Evolutionary conservation across 2,888 invertebrate species (phyloP), one percentile per base, ranked within the genome.

Genomic region (Cephonodes hylas): DNA sequence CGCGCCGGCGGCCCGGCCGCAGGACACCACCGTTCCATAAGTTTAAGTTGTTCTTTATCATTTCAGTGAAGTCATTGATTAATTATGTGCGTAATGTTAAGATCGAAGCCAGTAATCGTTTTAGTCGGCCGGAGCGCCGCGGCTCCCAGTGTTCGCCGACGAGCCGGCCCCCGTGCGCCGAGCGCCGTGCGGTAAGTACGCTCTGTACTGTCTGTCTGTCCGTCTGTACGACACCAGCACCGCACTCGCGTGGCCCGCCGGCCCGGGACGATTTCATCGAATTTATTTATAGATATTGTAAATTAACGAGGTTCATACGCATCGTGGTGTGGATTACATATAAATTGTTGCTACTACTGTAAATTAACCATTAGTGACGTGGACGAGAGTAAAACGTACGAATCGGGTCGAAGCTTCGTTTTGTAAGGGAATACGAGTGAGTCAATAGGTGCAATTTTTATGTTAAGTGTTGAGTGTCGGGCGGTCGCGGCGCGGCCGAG

Each of bases 201-300:
- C 71, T 74, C 72, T 72, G 72, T 59, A 61, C 62, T 68, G 68
- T 60, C 64, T 56, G 44, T 60, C 65, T 67, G 64, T 70, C 71
- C 67, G 72, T 74, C 69, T 69, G 70, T 63, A 67, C 65, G 59
- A 60, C 63, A 64, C 63, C 66, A 62, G 63, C 67, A 45, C 42
- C 63, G 69, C 67, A 69, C 66, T 69, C 66, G 71, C 65, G 70
- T 66, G 59, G 67, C 68, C 74, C 71, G 68, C 68, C 75, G 77
- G 78, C 80, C 80, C 76, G 77, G 86, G 91, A 91, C 91, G 87
- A 91, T 91, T 89, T 86, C 91, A 90, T 91, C 91, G 91, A 91
- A 91, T 91, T 91, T 91, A 91, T 91, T 91, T 91, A 88, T 91
- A 91, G 89, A 89, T 86, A 88, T 89, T 88, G 84, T 89, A 85